A percentile compares a stretch with the other conserved stretches of the same genome.
These are phyloP conservation scores for Elephas maximus DNA, from an alignment of 2,113 vertebrate genomes.

Conservation along the genomic window DNA sequence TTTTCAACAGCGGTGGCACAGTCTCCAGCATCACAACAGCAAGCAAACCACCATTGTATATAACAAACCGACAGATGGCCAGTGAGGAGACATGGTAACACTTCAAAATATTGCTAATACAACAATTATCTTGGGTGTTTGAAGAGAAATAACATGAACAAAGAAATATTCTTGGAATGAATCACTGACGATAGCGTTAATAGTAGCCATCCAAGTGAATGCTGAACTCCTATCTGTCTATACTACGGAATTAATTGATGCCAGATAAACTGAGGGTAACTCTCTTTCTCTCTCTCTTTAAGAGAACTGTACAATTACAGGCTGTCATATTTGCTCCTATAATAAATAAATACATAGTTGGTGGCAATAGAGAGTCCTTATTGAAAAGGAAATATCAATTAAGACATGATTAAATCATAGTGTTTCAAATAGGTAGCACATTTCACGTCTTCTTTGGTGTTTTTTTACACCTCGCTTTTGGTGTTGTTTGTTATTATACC, in stretches of 20 bases:
- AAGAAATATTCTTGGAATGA: not conserved
- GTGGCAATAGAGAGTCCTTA: not conserved
- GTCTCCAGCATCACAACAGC: too few relatives aligned
- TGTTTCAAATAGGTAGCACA: not conserved
- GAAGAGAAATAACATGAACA: not conserved
- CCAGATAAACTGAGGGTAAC: not conserved
- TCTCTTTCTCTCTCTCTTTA: not conserved
- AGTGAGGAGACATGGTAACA: not conserved
- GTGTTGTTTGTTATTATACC: not conserved
- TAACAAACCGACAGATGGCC: too few relatives aligned
- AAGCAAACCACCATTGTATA: too few relatives aligned
- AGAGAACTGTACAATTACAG: not conserved
- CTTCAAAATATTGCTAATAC: not conserved
- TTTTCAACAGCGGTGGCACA: too few relatives aligned
- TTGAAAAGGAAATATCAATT: not conserved
- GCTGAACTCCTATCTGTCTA: not conserved
- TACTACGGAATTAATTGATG: not conserved
- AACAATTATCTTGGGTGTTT: not conserved
- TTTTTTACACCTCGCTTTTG: not conserved
- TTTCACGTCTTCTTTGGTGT: not conserved
- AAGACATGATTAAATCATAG: not conserved
- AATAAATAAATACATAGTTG: not conserved
- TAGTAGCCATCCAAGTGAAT: not conserved
- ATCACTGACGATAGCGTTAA: not conserved
- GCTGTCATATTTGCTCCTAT: not conserved